phyloP scores from a whole-genome alignment of 2,113 vertebrate species.

The Sturnus vulgaris region DNA sequence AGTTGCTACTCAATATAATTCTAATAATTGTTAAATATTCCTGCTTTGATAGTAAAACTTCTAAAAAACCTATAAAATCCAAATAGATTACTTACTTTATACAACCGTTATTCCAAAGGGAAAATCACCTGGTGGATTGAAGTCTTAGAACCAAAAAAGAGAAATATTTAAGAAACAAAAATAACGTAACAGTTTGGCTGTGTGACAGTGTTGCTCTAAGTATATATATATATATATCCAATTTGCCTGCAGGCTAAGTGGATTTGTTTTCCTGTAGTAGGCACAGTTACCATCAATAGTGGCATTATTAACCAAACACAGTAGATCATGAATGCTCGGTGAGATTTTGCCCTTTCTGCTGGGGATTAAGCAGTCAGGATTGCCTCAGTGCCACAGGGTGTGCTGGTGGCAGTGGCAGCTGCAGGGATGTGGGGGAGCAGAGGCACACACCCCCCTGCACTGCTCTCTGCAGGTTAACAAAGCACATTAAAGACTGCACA shows the following conservation, averaged over 20 bases:
- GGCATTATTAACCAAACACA: background rate
- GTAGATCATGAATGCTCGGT: background rate
- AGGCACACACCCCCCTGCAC: too few relatives aligned
- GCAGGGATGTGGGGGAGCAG: background rate
- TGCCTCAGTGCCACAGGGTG: background rate
- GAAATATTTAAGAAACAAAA: background rate
- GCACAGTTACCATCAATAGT: background rate
- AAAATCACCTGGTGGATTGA: background rate
- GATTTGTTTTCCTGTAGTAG: background rate
- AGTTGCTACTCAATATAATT: background rate
- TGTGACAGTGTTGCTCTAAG: background rate
- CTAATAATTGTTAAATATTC: background rate
- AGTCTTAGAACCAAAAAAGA: background rate
- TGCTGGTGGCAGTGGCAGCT: background rate
- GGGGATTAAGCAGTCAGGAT: background rate
- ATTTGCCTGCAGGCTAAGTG: background rate
- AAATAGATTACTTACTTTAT: background rate
- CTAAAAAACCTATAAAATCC: background rate
- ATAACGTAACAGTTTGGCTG: background rate
- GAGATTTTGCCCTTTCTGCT: background rate
- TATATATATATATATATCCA: background rate
- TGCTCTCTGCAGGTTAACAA: background rate
- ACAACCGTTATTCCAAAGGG: background rate
- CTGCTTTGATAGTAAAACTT: background rate
- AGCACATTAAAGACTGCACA: background rate